These are phyloP conservation scores for Thymelicus acteon DNA, from an alignment of 2,888 invertebrate genomes.

Conservation along the genomic window DNA sequence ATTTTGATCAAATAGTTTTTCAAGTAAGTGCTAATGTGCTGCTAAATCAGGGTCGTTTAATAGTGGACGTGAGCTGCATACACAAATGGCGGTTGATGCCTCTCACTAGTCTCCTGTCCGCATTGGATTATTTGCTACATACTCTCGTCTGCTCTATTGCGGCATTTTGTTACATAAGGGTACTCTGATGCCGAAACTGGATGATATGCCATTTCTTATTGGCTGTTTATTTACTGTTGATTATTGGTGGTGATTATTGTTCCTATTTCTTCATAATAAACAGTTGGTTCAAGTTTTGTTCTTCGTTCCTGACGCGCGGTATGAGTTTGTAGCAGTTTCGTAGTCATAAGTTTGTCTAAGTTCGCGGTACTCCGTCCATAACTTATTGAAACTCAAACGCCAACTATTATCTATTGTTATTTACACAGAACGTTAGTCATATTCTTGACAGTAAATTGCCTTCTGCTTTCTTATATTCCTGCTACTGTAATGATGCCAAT, in stretches of 20 bases:
- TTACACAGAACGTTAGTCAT: no score
- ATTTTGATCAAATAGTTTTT: not conserved
- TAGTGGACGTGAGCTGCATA: conserved; percentile 11
- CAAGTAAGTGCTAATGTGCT: not conserved
- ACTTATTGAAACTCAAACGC: no score
- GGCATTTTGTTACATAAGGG: conserved; percentile 21
- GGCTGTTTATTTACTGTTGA: not conserved
- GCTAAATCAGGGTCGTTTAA: not conserved
- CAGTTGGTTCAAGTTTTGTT: no score
- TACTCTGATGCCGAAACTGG: not conserved
- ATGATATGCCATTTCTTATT: not conserved
- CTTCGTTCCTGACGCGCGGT: no score
- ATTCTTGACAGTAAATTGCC: no score
- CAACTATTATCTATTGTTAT: no score
- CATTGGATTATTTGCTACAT: conserved; percentile 9
- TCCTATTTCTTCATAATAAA: no score
- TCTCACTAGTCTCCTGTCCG: conserved; percentile 1
- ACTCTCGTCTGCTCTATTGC: conserved; percentile 17
- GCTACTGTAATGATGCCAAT: not conserved
- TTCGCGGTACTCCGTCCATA: no score
- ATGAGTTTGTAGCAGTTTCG: no score
- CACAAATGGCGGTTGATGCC: not conserved
- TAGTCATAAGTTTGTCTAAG: no score
- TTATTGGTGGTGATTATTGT: no score
- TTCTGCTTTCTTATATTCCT: not conserved